Base-by-base conservation (phyloP, 2,888 invertebrate genomes). In the Ernsta delagoae region DNA sequence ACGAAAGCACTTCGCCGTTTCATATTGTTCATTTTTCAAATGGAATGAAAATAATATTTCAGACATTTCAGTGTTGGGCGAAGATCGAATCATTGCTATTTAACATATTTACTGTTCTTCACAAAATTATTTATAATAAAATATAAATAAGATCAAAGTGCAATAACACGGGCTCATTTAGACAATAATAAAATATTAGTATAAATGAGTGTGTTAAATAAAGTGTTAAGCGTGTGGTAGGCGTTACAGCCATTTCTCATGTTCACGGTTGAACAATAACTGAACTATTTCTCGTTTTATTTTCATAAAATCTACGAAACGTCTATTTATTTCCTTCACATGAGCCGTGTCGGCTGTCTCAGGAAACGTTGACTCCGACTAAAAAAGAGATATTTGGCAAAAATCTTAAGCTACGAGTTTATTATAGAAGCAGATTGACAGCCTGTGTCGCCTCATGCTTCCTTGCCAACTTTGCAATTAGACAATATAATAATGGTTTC, bases 391-490 rank as follows among this genome's bases (percentile, higher is more conserved):
- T 82, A 80, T 83, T 88, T 90, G 92, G 90, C 92, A 92, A 90
- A 88, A 88, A 83, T 79, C 81, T 79, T 73, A 80, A 70, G 71
- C 57, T 70, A 77, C 75, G 79, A 82, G 83, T 87, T 78, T 87
- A 88, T 85, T 89, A 88, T 89, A 87, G 89, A 83, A 86, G 82
- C 79, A 77, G 86, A 85, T 81, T 89, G 92, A 90, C 92, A 90
- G 86, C 82, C 81, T 85, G 81, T 77, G 86, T 83, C 83, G 82
- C 81, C 81, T 83, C 76, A 80, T 73, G 84, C 86, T 87, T 87
- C 87, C 88, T 86, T 92, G 93, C 92, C 93, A 93, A 93, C 84
- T 90, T 92, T 88, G 88, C 88, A 89, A 91, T 92, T 90, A 89
- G 84, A 87, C 83, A 83, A 83, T 86, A 86, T 83, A 82, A 83